Percentiles rank a stretch among this genome's conserved stretches.
Evolutionary conservation across 2,113 vertebrate genomes (phyloP).

Genomic region (Rhinolophus ferrumequinum): DNA sequence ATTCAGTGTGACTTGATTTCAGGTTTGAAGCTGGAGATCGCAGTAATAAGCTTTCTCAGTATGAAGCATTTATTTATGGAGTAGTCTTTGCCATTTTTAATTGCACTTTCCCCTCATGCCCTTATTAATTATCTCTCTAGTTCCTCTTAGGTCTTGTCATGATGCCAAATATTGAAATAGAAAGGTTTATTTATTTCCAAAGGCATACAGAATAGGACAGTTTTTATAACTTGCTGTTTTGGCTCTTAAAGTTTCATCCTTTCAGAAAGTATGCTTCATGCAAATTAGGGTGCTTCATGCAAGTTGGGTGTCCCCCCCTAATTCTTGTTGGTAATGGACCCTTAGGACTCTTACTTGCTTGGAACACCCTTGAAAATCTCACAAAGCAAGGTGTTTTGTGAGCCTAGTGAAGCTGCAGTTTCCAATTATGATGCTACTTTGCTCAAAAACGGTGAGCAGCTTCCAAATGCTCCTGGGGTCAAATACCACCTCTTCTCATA

Average conservation of each 20-base stretch:
- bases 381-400: slow-evolving; percentile 42
- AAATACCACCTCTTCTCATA: not conserved
- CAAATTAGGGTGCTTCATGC: not conserved
- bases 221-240: slow-evolving; percentile 64
- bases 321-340: not conserved
- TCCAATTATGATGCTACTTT: not conserved
- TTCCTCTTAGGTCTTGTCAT: slow-evolving; percentile 80
- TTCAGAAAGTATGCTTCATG: slow-evolving; percentile 62
- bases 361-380: not conserved
- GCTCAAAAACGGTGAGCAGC: not conserved
- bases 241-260: slow-evolving; percentile 60
- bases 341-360: not conserved
- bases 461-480: not conserved
- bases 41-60: slow-evolving; percentile 75
- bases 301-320: not conserved
- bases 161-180: slow-evolving; percentile 81
- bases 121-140: slow-evolving; percentile 81
- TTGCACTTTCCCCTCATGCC: slow-evolving; percentile 77
- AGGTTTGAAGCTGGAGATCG: slow-evolving; percentile 69
- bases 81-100: slow-evolving; percentile 81
- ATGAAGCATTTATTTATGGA: slow-evolving; percentile 78
- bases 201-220: slow-evolving; percentile 28
- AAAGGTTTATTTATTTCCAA: slow-evolving; percentile 82
- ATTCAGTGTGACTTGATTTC: slow-evolving; percentile 82
- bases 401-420: slow-evolving; percentile 3